These are phyloP conservation scores for Onychomys torridus DNA, from an alignment of 2,797 vertebrate genomes.

Conservation along the genomic window DNA sequence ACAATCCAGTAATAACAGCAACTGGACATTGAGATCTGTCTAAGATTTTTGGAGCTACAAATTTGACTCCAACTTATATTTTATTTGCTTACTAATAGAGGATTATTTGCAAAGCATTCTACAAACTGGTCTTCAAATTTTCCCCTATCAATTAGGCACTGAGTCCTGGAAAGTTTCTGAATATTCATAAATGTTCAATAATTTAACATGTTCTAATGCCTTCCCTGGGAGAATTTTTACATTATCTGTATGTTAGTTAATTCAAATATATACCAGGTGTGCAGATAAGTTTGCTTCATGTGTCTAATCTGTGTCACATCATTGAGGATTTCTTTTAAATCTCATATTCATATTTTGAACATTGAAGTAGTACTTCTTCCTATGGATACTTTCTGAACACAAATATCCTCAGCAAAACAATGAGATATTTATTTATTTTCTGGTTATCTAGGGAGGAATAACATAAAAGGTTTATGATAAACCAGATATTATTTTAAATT, in stretches of 20 bases:
- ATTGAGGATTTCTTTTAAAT: not conserved
- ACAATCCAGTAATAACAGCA: not conserved
- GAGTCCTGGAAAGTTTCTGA: not conserved
- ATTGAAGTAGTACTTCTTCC: not conserved
- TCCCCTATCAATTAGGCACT: not conserved
- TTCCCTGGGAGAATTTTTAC: not conserved
- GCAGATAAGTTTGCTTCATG: not conserved
- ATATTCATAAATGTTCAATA: not conserved
- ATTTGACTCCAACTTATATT: not conserved
- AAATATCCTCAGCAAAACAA: not conserved
- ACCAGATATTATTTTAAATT: not conserved
- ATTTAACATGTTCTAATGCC: not conserved
- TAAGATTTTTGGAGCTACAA: not conserved
- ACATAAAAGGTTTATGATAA: not conserved
- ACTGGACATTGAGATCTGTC: not conserved
- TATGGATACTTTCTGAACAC: not conserved
- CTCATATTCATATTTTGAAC: not conserved
- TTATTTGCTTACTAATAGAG: not conserved
- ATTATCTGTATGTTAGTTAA: not conserved
- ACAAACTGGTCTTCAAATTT: not conserved
- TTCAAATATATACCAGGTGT: not conserved
- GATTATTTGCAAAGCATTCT: not conserved
- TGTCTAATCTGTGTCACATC: not conserved
- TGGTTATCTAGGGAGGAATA: slow-evolving; percentile 3
- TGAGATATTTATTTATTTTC: not conserved